Base-by-base conservation (phyloP, 2,797 vertebrate genomes). In the Smutsia temminckii region DNA sequence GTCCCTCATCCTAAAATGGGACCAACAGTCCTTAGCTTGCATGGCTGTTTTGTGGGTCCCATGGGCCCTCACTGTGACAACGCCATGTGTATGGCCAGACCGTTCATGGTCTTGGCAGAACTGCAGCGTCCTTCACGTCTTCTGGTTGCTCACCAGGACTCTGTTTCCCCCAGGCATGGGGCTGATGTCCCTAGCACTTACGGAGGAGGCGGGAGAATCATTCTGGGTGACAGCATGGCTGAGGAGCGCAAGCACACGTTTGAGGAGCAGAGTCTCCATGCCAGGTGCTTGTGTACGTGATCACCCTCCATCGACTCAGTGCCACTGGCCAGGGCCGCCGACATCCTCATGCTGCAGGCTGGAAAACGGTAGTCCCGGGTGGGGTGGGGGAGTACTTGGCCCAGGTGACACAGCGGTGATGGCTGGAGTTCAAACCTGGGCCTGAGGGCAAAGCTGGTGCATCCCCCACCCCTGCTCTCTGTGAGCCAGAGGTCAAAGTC, bases 381-480 rank as follows among this genome's bases (percentile, higher is more conserved):
- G 40, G 40, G 40, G 40, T 40, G 40, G 40, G 40, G 40, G 71
- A 49, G 27, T 42, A 55, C 37, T 25, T 16, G 17, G 40, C 37
- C 72, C 23, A 16, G 32, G 59, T 37, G 27, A 59, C 14, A 64
- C 1, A 21, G 34, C 11, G 6, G 11, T 8, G 59, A 23, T 0
- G 6, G 32, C 59, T 34, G 25, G 55, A 59, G 63, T 91, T 86
- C 59, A 80, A 96, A 78, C 34, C 51, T 46, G 32, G 51, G 16
- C 63, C 25, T 83, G 89, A 94, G 42, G 51, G 51, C 57, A 75
- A 34, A 64, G 77, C 37, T 49, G 23, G 46, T 42, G 3, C 25
- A 9, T 75, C 2, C 16, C 17, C 0, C 0, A 1, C 18, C 8
- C 20, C 61, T 34, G 20, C 25, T 69, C 23, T 7, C 27, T 2